A percentile compares a stretch with the other conserved stretches of the same genome.
Evolutionary conservation across 2,113 vertebrate genomes (phyloP).

Genomic region (Halcyon malimbica): DNA sequence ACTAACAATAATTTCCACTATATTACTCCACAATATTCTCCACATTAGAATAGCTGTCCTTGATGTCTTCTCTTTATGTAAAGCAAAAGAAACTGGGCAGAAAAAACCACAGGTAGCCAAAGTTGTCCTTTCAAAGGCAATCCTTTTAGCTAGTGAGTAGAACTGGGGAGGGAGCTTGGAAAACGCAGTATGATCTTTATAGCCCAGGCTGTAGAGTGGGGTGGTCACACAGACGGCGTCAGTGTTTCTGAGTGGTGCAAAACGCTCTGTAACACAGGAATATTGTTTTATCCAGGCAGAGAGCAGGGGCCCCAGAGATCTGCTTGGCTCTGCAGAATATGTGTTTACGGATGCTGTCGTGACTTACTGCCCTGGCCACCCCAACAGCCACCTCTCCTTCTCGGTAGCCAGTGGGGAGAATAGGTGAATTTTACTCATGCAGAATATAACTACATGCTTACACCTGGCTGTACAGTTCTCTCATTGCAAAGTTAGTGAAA

Average conservation of each 20-base stretch:
- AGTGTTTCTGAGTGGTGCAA: not conserved
- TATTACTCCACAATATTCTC: not conserved
- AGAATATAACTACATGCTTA: not conserved
- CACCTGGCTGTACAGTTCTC: no score
- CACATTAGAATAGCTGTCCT: not conserved
- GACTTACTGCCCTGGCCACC: not conserved
- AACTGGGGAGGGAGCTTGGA: not conserved
- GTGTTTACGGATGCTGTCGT: rapidly evolving
- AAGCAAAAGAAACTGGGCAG: not conserved
- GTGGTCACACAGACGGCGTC: not conserved
- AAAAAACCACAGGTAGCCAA: not conserved
- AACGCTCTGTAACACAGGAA: rapidly evolving
- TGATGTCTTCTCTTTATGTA: not conserved
- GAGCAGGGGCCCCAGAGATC: no score
- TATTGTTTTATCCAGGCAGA: not conserved
- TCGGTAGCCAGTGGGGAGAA: not conserved
- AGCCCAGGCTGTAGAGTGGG: rapidly evolving
- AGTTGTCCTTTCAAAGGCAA: not conserved
- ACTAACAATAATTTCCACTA: not conserved
- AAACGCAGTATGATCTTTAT: not conserved
- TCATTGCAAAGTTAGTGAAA: not conserved
- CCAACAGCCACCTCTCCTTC: no score
- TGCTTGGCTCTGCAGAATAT: no score
- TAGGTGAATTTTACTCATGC: not conserved
- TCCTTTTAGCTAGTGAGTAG: not conserved